These are phyloP conservation scores for Ylistrum balloti DNA, from an alignment of 1,140 invertebrate species.

Conservation along the genomic window DNA sequence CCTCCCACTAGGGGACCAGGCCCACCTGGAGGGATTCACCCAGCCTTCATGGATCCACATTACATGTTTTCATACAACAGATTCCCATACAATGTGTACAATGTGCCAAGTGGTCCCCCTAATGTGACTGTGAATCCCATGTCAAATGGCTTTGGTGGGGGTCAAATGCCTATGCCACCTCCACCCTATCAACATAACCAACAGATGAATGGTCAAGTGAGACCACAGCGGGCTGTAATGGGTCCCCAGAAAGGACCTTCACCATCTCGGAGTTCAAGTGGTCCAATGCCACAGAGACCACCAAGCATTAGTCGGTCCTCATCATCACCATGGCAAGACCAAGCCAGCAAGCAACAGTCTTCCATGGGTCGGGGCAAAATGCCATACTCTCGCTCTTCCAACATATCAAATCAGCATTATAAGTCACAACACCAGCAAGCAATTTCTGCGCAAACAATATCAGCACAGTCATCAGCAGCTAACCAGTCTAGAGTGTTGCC, in stretches of 20 bases:
- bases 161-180: slow-evolving; percentile 31
- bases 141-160: slow-evolving; percentile 41
- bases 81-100: slow-evolving; percentile 59
- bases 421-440: slow-evolving; percentile 27
- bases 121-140: slow-evolving; percentile 64
- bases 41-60: slow-evolving; percentile 58
- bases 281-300: slow-evolving; percentile 12
- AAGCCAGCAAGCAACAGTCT: not conserved
- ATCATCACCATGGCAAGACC: not conserved
- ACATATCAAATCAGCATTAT: not conserved
- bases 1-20: not conserved
- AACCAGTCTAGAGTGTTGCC: not conserved
- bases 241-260: not conserved
- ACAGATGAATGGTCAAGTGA: slow-evolving; percentile 44
- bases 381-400: slow-evolving; percentile 3
- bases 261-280: not conserved
- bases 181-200: slow-evolving; percentile 46
- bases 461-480: slow-evolving; percentile 29
- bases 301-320: not conserved
- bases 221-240: slow-evolving; percentile 8
- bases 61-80: slow-evolving; percentile 63
- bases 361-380: not conserved
- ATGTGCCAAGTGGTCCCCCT: slow-evolving; percentile 59
- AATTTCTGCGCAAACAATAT: not conserved
- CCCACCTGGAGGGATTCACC: slow-evolving; percentile 42